phyloP scores from a whole-genome alignment of 2,797 vertebrate species.

The Crocidura indochinensis region DNA sequence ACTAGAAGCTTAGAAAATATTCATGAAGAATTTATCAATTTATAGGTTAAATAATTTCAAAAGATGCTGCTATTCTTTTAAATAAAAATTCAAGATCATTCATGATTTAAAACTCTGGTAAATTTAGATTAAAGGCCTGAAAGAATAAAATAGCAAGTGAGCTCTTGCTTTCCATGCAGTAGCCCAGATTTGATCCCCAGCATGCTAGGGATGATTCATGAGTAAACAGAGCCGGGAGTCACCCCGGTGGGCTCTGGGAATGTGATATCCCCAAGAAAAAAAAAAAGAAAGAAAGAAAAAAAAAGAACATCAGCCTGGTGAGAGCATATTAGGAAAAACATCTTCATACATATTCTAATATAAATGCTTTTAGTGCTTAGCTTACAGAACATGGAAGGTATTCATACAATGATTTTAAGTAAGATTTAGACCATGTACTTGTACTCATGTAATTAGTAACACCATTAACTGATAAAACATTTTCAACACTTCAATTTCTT shows the following conservation, averaged over 20 bases:
- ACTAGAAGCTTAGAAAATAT: slow-evolving; percentile 25
- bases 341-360: not conserved
- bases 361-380: slow-evolving; percentile 11
- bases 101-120: slow-evolving; percentile 1
- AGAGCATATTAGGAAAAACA: not conserved
- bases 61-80: too few species aligned
- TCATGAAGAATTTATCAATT: not conserved
- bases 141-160: too few species aligned
- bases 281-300: too few species aligned
- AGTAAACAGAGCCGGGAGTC: too few species aligned
- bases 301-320: not conserved
- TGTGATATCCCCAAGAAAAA: too few species aligned
- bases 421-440: not conserved
- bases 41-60: not conserved
- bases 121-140: not conserved
- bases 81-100: slow-evolving; percentile 12
- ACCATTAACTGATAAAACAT: not conserved
- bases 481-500: not conserved
- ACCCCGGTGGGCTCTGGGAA: too few species aligned
- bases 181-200: too few species aligned
- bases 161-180: too few species aligned
- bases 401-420: not conserved
- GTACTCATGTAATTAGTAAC: not conserved
- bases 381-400: not conserved
- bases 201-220: too few species aligned